These are phyloP conservation scores for Melikaiella ostensackeni DNA, from an alignment of 2,888 invertebrate genomes.

Conservation along the genomic window DNA sequence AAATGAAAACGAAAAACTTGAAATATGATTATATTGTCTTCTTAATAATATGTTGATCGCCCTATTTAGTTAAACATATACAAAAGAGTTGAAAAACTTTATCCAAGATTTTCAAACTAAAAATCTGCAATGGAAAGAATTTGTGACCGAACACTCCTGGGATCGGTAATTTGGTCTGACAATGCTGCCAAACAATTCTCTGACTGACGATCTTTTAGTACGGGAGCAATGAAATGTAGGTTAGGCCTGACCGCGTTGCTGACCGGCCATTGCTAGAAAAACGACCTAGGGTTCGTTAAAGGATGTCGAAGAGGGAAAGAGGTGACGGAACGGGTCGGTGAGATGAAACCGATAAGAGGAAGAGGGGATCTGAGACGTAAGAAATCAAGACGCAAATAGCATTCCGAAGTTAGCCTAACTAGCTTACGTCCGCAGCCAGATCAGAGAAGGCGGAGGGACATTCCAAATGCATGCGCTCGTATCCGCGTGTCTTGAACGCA, in stretches of 20 bases:
- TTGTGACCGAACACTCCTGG: background rate
- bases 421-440: constrained; percentile 55
- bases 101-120: too few relatives aligned
- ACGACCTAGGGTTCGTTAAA: constrained; percentile 43
- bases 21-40: background rate
- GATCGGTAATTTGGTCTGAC: background rate
- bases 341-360: constrained; percentile 41
- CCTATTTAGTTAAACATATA: background rate
- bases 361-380: constrained; percentile 65
- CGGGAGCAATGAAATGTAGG: constrained; percentile 58
- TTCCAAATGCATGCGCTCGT: background rate
- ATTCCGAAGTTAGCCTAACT: constrained; percentile 77
- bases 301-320: constrained; percentile 45
- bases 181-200: constrained; percentile 17
- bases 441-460: constrained; percentile 2
- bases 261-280: constrained; percentile 62
- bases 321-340: constrained; percentile 46
- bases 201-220: constrained; percentile 44
- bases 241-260: constrained; percentile 62
- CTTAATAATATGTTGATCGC: background rate
- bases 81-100: too few relatives aligned
- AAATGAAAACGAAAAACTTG: constrained; percentile 52
- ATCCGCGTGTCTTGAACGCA: background rate
- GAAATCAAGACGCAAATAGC: constrained; percentile 76
- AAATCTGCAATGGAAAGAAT: background rate